Evolutionary conservation across 1,140 invertebrate genomes (phyloP), one percentile per base, ranked within the genome.

Genomic region (Bombus pyrosoma): DNA sequence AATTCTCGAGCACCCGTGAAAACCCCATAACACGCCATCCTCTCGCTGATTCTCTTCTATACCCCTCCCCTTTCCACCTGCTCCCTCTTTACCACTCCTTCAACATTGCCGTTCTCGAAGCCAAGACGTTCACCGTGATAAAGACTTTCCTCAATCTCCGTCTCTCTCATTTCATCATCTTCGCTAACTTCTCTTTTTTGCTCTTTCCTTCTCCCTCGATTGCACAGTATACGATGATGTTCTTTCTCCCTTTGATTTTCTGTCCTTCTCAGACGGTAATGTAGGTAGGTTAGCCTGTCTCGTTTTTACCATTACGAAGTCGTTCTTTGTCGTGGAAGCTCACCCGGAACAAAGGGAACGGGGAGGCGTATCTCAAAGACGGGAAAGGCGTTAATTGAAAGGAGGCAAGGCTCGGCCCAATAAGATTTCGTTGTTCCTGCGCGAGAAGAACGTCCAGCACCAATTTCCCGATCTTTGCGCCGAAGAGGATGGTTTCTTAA

Each of bases 311-410:
- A 41, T 73, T 64, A 73, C 69, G 69, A 5, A 28, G 69, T 12
- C 1, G 74, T 32, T 59, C 75, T 41, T 76, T 39, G 32, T 69
- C 66, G 32, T 37, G 68, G 69, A 37, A 57, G 59, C 59, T 87
- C 32, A 43, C 10, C 83, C 86, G 66, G 90, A 92, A 92, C 90
- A 92, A 93, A 92, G 86, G 41, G 81, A 87, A 88, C 13, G 74
- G 82, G 87, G 87, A 88, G 79, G 80, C 79, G 85, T 89, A 91
- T 91, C 86, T 74, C 82, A 74, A 77, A 89, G 83, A 83, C 84
- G 80, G 85, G 79, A 92, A 91, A 92, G 89, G 92, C 92, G 93
- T 94, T 93, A 93, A 93, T 94, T 94, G 92, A 94, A 94, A 94
- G 89, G 66, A 90, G 83, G 39, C 74, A 68, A 84, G 90, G 82